A percentile compares a stretch with the other conserved stretches of the same genome.
Evolutionary conservation across 2,113 vertebrate genomes (phyloP).

Genomic region (Suncus etruscus): DNA sequence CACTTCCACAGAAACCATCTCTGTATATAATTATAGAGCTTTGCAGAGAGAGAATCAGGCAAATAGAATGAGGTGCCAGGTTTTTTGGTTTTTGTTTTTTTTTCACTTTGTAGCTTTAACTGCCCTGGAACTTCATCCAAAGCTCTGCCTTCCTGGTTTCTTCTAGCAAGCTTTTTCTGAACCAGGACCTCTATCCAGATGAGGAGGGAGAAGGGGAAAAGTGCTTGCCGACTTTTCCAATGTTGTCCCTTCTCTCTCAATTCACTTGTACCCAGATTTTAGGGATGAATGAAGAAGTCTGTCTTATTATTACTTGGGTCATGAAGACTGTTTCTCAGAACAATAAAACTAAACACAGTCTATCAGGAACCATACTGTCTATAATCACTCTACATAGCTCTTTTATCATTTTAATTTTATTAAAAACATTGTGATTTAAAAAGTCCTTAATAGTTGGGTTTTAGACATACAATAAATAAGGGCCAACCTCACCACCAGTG

Average conservation of each 20-base stretch:
- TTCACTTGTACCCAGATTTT: background rate
- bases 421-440: too few species aligned
- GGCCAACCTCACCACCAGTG: too few species aligned
- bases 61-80: background rate
- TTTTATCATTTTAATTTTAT: too few species aligned
- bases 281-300: background rate
- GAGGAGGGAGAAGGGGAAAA: background rate
- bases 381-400: too few species aligned
- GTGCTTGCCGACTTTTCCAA: background rate
- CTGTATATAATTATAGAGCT: background rate
- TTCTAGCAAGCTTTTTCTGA: background rate
- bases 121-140: background rate
- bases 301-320: constrained; percentile 11
- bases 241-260: constrained; percentile 5
- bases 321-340: background rate
- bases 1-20: background rate
- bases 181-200: background rate
- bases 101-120: background rate
- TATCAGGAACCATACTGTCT: too few species aligned
- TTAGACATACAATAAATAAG: too few species aligned
- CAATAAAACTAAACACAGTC: background rate
- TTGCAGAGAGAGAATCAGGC: background rate
- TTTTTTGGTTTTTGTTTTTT: background rate
- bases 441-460: too few species aligned
- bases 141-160: background rate